Evolutionary conservation across 2,888 invertebrate species (phyloP).

Genomic region (Papilio protenor): DNA sequence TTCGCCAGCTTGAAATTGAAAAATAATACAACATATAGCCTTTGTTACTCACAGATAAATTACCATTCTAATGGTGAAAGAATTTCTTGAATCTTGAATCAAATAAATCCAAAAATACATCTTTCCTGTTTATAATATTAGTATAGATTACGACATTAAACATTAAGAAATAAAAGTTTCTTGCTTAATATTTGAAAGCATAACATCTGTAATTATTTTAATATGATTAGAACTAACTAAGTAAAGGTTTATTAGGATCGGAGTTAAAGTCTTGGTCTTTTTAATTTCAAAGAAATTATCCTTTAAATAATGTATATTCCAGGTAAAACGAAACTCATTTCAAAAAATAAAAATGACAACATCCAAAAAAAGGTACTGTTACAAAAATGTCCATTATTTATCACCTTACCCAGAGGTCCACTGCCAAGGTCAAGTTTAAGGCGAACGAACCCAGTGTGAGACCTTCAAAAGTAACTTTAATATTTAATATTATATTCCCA

Average conservation of each 20-base stretch:
- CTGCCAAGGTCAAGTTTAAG: constrained; percentile 58
- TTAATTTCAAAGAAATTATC: not conserved
- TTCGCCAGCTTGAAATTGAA: too few relatives aligned
- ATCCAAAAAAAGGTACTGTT: constrained; percentile 54
- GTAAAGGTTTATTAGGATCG: not conserved
- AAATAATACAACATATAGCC: too few relatives aligned
- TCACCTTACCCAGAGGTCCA: constrained; percentile 56
- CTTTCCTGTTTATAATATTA: too few relatives aligned
- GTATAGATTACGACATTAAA: not conserved
- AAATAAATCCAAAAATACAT: too few relatives aligned
- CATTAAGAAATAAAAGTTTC: not conserved
- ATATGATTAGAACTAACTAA: too few relatives aligned
- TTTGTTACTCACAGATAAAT: too few relatives aligned
- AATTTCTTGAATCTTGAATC: too few relatives aligned
- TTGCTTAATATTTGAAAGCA: not conserved
- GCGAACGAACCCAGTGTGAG: constrained; percentile 56
- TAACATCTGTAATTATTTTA: not conserved
- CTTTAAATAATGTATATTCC: not conserved
- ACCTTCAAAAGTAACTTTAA: constrained; percentile 36
- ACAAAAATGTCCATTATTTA: constrained; percentile 54
- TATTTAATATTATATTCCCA: too few relatives aligned
- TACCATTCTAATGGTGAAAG: too few relatives aligned
- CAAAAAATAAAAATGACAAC: constrained; percentile 35
- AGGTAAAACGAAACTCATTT: constrained; percentile 3
- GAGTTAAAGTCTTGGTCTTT: not conserved